Base-by-base conservation (phyloP, 2,888 invertebrate genomes). In the Drymonia ruficornis region DNA sequence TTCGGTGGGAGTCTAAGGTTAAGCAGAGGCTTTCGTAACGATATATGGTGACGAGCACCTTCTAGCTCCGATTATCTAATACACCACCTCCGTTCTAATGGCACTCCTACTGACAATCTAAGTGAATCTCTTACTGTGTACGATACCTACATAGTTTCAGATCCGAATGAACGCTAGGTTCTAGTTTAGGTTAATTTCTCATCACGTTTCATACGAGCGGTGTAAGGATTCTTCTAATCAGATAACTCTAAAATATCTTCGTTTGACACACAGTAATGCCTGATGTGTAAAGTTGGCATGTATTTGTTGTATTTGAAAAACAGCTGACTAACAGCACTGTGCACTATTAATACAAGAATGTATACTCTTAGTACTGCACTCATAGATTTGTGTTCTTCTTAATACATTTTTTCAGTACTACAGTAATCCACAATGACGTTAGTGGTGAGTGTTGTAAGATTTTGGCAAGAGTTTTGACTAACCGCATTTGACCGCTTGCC, bases 1-100 rank as follows among this genome's bases (percentile, higher is more conserved):
- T 89, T 93, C 80, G 93, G 93, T 71, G 93, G 93, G 73, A 93
- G 93, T 82, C 84, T 93, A 74, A 88, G 93, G 80, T 85, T 93
- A 78, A 89, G 76, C 83, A 88, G 87, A 80, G 86, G 88, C 81
- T 90, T 91, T 76, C 88, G 84, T 79, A 84, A 82, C 81, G 89
- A 91, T 74, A 80, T 91, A 67, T 92, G 92, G 92, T 92, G 91
- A 92, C 74, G 73, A 76, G 69, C 79, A 71, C 78, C 74, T 75
- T 62, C 67, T 76, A 80, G 70, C 72, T 72, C 64, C 73, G 70
- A 74, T 70, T 73, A 67, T 55, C 72, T 81, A 80, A 78, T 81
- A 71, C 83, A 81, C 77, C 73, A 79, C 78, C 79, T 79, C 71
- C 73, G 74, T 74, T 72, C 72, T 76, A 80, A 68, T 61, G 80